Evolutionary conservation across 2,113 vertebrate species (phyloP).

Genomic region (Cinclus cinclus): DNA sequence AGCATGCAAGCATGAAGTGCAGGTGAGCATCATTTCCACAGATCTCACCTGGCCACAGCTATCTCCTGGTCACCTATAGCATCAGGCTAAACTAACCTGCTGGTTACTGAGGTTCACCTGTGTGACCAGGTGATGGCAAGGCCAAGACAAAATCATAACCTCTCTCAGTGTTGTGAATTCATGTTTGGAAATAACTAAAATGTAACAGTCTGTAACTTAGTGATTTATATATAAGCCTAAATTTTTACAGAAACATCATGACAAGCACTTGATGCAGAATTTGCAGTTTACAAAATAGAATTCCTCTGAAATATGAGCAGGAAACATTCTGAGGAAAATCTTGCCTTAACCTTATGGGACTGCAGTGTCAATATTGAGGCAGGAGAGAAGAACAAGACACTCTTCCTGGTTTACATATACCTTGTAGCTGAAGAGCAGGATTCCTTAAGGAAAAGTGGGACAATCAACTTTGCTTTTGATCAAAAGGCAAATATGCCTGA

Average conservation of each 20-base stretch:
- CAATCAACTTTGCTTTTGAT: not conserved
- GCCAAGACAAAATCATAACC: not conserved
- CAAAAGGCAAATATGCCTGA: not conserved
- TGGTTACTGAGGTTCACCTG: not conserved
- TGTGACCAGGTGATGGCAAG: not conserved
- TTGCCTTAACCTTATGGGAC: not conserved
- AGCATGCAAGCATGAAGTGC: not conserved
- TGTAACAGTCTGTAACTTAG: not conserved
- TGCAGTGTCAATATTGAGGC: not conserved
- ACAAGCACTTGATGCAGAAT: not conserved
- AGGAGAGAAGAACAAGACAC: not conserved
- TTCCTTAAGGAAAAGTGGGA: not conserved
- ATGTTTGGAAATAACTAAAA: not conserved
- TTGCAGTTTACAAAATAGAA: not conserved
- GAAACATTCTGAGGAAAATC: not conserved
- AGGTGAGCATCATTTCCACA: not conserved
- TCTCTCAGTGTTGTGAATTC: not conserved
- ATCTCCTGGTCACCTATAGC: not conserved
- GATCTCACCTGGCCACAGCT: too few relatives aligned
- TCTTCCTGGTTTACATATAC: not conserved
- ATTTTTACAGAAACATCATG: not conserved
- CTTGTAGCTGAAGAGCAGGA: not conserved
- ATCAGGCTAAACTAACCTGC: not conserved
- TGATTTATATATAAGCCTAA: not conserved
- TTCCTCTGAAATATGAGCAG: not conserved